Base-by-base conservation (phyloP, 2,113 vertebrate genomes). In the Anoura caudifer region DNA sequence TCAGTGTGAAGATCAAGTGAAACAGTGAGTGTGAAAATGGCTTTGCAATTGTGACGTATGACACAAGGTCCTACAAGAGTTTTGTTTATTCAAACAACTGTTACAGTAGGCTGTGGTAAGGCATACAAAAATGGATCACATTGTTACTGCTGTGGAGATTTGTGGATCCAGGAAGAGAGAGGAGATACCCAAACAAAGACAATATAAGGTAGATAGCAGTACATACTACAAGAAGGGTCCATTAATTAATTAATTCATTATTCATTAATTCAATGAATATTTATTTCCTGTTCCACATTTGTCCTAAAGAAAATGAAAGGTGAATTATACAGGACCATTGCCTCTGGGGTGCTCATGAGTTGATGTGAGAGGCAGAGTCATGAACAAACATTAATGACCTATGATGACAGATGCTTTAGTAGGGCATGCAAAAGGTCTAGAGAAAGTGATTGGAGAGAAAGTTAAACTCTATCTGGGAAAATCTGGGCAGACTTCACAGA, bases 21-120 rank as follows among this genome's bases (percentile, higher is more conserved):
- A 83, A 54, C 17, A 56, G 28, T 85, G 54, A 56, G 33, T 61
- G 31, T 86, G 77, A 45, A 76, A 43, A 50, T 59, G 45, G 47
- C 61, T 56, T 94, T 73, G n/a, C 36, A 61, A 73, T 36, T 89
- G 45, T 95, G 65, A 95, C 63, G 33, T 79, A 33, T 45, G 56
- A 82, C 63, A 76, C 4, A 33, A 31, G 15, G 9, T 61, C 20
- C 52, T 69, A 47, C 3, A 56, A 70, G 31, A 86, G 15, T 91
- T 95, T 94, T 47, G 15, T 36, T 97, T 94, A 69, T 94, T 59
- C 43, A 77, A 63, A 87, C 36, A 63, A 50, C 20, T 59, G 36
- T 87, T 20, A 92, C n/a, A 5, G 22, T 45, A 86, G 36, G 7
- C 19, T 76, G 7, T 87, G 36, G 36, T 85, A 73, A 33, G 22